Percentiles rank a stretch among this genome's conserved stretches.
These are phyloP conservation scores for Mormyrus iriodes DNA, from an alignment of 2,113 vertebrate genomes.

Conservation along the genomic window DNA sequence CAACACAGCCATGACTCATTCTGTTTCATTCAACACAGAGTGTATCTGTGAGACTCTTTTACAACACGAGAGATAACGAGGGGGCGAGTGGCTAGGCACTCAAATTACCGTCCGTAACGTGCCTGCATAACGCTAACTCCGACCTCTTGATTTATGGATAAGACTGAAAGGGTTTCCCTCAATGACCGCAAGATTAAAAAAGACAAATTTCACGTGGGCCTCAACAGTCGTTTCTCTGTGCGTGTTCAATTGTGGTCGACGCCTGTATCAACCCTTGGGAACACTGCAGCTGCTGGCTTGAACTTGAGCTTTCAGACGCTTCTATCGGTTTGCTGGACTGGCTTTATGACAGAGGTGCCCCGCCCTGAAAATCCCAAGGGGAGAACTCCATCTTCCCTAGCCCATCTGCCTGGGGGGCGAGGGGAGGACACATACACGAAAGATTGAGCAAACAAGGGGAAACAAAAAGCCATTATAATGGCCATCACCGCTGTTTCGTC, in stretches of 20 bases:
- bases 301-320: background rate
- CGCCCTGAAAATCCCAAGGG: slow-evolving; percentile 45
- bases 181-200: background rate
- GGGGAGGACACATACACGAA: slow-evolving; percentile 43
- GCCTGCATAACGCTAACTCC: background rate
- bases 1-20: slow-evolving; percentile 13
- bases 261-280: background rate
- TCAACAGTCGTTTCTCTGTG: background rate
- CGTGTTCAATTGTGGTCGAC: background rate
- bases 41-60: slow-evolving; percentile 1
- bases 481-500: slow-evolving; percentile 41
- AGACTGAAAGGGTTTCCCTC: background rate
- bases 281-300: background rate
- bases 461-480: slow-evolving; percentile 50
- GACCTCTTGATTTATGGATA: slow-evolving; percentile 6
- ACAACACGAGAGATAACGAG: background rate
- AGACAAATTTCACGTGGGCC: background rate
- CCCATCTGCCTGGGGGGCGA: slow-evolving; percentile 57
- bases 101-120: background rate
- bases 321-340: background rate
- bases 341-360: background rate
- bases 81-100: background rate
- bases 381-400: slow-evolving; percentile 52
- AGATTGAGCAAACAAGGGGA: slow-evolving; percentile 50
- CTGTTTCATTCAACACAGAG: slow-evolving; percentile 18